phyloP scores from a whole-genome alignment of 2,888 invertebrate genomes.

The Neuroscelio doddi region DNA sequence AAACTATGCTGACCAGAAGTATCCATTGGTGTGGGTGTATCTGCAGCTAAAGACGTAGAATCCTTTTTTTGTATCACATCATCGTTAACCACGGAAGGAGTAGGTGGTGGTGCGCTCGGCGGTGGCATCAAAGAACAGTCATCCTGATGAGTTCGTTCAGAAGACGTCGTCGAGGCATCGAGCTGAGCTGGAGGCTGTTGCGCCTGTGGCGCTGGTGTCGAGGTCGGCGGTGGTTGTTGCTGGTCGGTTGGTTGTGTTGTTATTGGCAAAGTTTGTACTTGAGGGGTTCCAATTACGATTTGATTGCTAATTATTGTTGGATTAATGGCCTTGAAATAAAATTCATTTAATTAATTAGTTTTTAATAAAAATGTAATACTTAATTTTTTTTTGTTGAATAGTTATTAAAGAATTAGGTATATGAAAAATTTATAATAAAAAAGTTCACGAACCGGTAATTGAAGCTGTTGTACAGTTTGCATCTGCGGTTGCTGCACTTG shows the following conservation, averaged over 20 bases:
- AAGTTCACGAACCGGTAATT: constrained; percentile 52
- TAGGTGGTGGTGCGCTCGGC: constrained; percentile 51
- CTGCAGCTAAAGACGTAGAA: constrained; percentile 42
- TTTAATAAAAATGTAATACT: constrained; percentile 5
- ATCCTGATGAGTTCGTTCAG: constrained; percentile 56
- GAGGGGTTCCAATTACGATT: constrained; percentile 60
- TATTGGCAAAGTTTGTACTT: constrained; percentile 64
- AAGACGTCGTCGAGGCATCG: constrained; percentile 22
- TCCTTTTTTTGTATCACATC: constrained; percentile 59
- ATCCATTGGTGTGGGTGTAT: constrained; percentile 31
- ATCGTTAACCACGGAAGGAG: constrained; percentile 46
- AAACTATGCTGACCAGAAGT: constrained; percentile 32
- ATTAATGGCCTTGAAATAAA: constrained; percentile 55
- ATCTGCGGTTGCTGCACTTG: constrained; percentile 61
- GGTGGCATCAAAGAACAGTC: constrained; percentile 61
- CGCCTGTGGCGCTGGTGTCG: constrained; percentile 60
- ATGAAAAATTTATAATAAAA: background rate
- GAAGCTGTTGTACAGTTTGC: constrained; percentile 59
- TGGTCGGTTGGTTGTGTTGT: constrained; percentile 55
- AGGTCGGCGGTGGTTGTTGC: constrained; percentile 56
- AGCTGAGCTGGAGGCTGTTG: constrained; percentile 55
- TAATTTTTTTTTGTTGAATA: background rate
- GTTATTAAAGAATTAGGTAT: constrained; percentile 1
- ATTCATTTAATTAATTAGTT: too few species aligned
- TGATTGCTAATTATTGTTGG: constrained; percentile 66